Percentiles rank a stretch among this genome's conserved stretches.
Conservation (phyloP, 2,113 vertebrate species). For the Gopherus evgoodei region DNA sequence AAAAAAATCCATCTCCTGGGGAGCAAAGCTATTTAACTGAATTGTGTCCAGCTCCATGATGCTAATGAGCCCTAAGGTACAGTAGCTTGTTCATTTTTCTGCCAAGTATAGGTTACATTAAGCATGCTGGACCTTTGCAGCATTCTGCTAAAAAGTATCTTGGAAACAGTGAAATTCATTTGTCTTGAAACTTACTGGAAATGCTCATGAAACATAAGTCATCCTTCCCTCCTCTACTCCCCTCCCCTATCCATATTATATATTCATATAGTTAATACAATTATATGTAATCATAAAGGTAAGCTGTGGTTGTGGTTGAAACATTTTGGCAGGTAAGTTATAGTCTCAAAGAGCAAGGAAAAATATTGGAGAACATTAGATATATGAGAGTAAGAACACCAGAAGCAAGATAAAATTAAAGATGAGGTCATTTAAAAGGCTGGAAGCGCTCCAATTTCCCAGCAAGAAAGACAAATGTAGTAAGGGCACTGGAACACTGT, state of each 20-base stretch:
- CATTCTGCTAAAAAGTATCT: constrained; percentile 27
- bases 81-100: not conserved
- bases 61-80: not conserved
- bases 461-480: constrained; percentile 27
- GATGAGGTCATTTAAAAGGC: constrained; percentile 56
- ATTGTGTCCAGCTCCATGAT: not conserved
- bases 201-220: not conserved
- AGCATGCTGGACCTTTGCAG: not conserved
- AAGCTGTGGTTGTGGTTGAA: constrained; percentile 53
- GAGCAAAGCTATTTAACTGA: constrained; percentile 16
- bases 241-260: not conserved
- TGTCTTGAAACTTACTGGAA: constrained; percentile 33
- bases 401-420: constrained; percentile 71
- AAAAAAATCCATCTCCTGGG: no score
- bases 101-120: not conserved
- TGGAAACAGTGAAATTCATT: constrained; percentile 18
- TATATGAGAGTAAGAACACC: constrained; percentile 33
- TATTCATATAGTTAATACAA: constrained; percentile 2
- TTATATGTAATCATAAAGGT: not conserved
- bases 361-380: constrained; percentile 31
- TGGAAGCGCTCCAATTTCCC: constrained; percentile 50
- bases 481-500: constrained; percentile 56
- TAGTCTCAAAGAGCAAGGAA: constrained; percentile 19
- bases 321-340: constrained; percentile 66
- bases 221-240: not conserved